These are phyloP conservation scores for roundworm (Caenorhabditis elegans) DNA, from an alignment of 1,140 invertebrate genomes.

Conservation along the genomic window WBcel235 BX284605.5:13322501-13323000, in stretches of 20 bases:
- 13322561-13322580: conserved; percentile 65
- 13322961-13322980: conserved; percentile 29
- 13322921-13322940: too few relatives aligned
- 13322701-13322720: conserved; percentile 68
- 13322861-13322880: conserved; percentile 57
- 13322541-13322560: conserved; percentile 48
- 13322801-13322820: conserved; percentile 67
- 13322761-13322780: conserved; percentile 68
- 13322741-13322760: conserved; percentile 65
- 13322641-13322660: conserved; percentile 70
- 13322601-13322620: conserved; percentile 69
- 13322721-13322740: conserved; percentile 67
- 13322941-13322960: too few relatives aligned
- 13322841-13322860: conserved; percentile 68
- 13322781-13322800: conserved; percentile 67
- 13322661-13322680: conserved; percentile 67
- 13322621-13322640: conserved; percentile 69
- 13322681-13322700: conserved; percentile 61
- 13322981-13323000: conserved; percentile 67
- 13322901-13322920: conserved; percentile 48
- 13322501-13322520: conserved; percentile 58
- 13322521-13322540: conserved; percentile 66
- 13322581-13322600: conserved; percentile 67
- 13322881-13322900: conserved; percentile 50
- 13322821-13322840: conserved; percentile 64